Conservation (phyloP, 2,113 vertebrate species). For the Trichomycterus rosablanca region DNA sequence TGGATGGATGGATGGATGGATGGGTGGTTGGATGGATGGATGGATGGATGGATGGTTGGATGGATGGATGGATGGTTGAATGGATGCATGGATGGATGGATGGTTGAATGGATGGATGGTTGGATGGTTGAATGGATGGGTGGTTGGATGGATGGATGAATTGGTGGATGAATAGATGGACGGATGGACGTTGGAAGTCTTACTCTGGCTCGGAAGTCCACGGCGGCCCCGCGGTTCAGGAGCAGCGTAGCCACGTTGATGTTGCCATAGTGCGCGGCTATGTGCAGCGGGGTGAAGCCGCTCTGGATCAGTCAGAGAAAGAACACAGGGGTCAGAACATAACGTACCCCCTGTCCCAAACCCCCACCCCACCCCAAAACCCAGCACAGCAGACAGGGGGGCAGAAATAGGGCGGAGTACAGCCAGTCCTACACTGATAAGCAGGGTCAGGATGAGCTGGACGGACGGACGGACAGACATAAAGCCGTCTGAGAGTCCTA, state of each 20-base stretch:
- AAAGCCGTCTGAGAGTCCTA: too few relatives aligned
- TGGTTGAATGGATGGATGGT: too few relatives aligned
- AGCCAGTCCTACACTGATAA: constrained; percentile 23
- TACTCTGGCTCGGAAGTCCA: constrained; percentile 96
- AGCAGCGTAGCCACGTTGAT: constrained; percentile 94
- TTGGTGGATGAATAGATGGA: too few relatives aligned
- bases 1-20: too few relatives aligned
- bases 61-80: too few relatives aligned
- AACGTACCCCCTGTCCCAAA: neutral
- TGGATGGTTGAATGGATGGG: too few relatives aligned
- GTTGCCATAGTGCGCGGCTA: constrained; percentile 92
- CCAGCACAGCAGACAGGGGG: neutral
- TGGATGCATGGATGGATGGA: too few relatives aligned
- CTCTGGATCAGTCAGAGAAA: constrained; percentile 73
- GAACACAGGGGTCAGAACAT: constrained; percentile 1
- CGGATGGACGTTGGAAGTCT: neutral
- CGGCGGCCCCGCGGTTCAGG: constrained; percentile 88
- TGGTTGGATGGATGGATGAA: too few relatives aligned
- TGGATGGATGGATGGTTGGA: too few relatives aligned
- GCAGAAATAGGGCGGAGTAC: constrained; percentile 9
- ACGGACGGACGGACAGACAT: too few relatives aligned
- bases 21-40: too few relatives aligned
- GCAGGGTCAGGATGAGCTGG: constrained; percentile 1
- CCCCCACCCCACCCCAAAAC: constrained; percentile 3
- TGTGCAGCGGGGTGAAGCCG: constrained; percentile 93